These are phyloP conservation scores for Patiria pectinifera DNA, from an alignment of 53 echinoderm and acorn worm species.

Conservation along the genomic window DNA sequence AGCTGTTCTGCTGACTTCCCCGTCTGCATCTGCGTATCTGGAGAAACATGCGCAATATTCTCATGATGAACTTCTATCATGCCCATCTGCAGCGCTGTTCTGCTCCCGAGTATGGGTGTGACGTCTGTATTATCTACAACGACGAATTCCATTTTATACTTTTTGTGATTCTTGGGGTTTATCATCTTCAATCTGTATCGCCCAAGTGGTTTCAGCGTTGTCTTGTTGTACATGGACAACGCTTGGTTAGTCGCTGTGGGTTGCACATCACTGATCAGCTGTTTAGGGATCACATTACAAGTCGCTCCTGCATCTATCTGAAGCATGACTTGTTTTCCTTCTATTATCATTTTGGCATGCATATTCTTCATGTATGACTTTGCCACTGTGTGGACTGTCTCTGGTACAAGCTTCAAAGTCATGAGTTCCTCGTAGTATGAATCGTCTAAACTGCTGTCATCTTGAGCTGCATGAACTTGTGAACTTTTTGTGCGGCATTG, in stretches of 20 bases:
- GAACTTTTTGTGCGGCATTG: conserved; percentile 36
- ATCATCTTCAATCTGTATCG: conserved; percentile 57
- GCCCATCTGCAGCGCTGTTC: conserved; percentile 58
- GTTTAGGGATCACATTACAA: conserved; percentile 65
- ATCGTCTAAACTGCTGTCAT: background rate
- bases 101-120: conserved; percentile 28
- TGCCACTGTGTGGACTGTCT: conserved; percentile 55
- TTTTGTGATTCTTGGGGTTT: conserved; percentile 62
- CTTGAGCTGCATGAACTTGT: conserved; percentile 14
- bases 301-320: conserved; percentile 71
- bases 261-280: conserved; percentile 10
- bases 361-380: conserved; percentile 45
- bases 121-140: conserved; percentile 4
- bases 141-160: conserved; percentile 56
- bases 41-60: conserved; percentile 35
- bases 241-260: background rate
- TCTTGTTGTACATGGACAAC: conserved; percentile 44
- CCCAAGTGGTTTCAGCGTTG: conserved; percentile 58
- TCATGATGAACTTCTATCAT: conserved; percentile 55
- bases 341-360: conserved; percentile 47
- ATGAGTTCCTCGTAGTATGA: conserved; percentile 14
- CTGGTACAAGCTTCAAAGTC: background rate
- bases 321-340: conserved; percentile 6
- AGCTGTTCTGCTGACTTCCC: conserved; percentile 31
- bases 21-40: background rate